These are phyloP conservation scores for Pollenia amentaria DNA, from an alignment of 2,888 invertebrate species.

Conservation along the genomic window DNA sequence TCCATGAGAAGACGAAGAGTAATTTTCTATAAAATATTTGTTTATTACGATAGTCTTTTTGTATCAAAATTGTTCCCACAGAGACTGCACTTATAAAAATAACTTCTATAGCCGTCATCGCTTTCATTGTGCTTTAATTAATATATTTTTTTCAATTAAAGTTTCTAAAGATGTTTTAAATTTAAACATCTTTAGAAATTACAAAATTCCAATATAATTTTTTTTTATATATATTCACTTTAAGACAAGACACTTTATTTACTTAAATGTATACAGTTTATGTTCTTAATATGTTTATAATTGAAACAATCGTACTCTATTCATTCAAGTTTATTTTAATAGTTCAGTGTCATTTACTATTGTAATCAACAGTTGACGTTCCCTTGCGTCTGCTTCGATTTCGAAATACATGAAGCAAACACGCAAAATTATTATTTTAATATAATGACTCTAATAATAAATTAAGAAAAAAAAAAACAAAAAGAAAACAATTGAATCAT, in stretches of 20 bases:
- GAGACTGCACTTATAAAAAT: too few species aligned
- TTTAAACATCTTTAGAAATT: background rate
- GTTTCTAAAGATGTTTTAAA: background rate
- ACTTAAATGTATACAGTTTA: background rate
- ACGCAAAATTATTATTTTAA: conserved; percentile 40
- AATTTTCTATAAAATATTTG: too few species aligned
- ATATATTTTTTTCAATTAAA: background rate
- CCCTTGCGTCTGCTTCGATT: conserved; percentile 21
- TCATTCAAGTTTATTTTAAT: conserved; percentile 56
- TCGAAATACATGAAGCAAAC: background rate
- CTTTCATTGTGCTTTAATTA: background rate
- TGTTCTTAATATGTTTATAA: background rate
- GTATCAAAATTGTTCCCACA: too few species aligned
- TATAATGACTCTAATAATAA: conserved; percentile 30
- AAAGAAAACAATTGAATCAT: conserved; percentile 59
- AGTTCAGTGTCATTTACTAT: conserved; percentile 67
- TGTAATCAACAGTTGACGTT: conserved; percentile 39
- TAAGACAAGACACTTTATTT: too few species aligned
- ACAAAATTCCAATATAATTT: too few species aligned
- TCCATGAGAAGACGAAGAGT: too few species aligned
- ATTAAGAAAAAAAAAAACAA: background rate
- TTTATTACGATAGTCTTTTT: too few species aligned
- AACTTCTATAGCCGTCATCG: too few species aligned
- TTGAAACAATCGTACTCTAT: conserved; percentile 27
- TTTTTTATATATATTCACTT: background rate